Conservation (phyloP, 1,140 invertebrate genomes). For the Drosophila busckii region DNA sequence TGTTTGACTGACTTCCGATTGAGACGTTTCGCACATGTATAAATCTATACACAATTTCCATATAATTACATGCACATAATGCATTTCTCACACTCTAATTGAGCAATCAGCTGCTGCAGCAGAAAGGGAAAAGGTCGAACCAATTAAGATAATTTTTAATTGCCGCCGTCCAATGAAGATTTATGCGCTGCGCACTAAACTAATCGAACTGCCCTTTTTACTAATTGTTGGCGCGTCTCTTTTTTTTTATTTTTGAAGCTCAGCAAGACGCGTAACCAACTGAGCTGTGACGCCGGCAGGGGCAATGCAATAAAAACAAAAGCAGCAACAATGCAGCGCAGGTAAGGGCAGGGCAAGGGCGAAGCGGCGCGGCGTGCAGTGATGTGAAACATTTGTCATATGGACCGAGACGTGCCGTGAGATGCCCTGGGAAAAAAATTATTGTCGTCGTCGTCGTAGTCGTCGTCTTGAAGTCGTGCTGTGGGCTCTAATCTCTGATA, state of each 20-base stretch:
- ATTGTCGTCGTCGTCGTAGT: constrained; percentile 20
- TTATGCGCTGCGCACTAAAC: constrained; percentile 49
- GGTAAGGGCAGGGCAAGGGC: constrained; percentile 71
- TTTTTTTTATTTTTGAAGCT: constrained; percentile 33
- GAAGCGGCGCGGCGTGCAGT: constrained; percentile 55
- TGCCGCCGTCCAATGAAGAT: constrained; percentile 62
- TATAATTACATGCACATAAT: constrained; percentile 41
- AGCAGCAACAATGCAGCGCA: constrained; percentile 26
- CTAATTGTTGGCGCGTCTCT: constrained; percentile 17
- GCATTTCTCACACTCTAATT: constrained; percentile 52
- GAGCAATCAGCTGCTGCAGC: constrained; percentile 49
- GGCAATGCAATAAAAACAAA: constrained; percentile 21
- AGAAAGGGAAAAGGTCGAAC: neutral
- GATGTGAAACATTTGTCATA: constrained; percentile 75
- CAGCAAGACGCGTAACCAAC: constrained; percentile 60
- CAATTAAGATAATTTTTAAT: neutral
- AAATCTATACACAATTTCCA: constrained; percentile 32
- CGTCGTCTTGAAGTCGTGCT: constrained; percentile 18
- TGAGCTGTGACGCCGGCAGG: constrained; percentile 63
- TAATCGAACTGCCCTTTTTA: constrained; percentile 35
- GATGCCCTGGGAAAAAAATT: constrained; percentile 68
- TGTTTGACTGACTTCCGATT: neutral
- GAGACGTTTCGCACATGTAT: constrained; percentile 18
- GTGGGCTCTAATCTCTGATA: constrained; percentile 63
- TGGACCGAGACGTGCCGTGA: constrained; percentile 57